Evolutionary conservation across 2,113 vertebrate genomes (phyloP).

Genomic region (Coptodon rendalli): DNA sequence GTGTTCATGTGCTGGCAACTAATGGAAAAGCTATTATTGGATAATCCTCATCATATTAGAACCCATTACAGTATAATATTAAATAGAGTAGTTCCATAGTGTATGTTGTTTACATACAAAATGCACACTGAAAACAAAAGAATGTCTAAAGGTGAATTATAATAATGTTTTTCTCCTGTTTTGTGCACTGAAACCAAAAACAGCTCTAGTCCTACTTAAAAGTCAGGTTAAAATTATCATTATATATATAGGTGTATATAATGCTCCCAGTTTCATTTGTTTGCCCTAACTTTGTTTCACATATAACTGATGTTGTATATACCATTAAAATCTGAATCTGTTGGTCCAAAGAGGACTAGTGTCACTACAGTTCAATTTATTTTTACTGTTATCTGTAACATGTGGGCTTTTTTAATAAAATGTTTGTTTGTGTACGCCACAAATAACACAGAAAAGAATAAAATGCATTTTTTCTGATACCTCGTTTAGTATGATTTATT

Average conservation of each 20-base stretch:
- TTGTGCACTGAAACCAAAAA: neutral
- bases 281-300: neutral
- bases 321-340: neutral
- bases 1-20: neutral
- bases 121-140: neutral
- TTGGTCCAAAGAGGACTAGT: neutral
- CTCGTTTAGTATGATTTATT: neutral
- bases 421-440: neutral
- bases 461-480: neutral
- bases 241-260: neutral
- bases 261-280: neutral
- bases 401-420: fast-evolving
- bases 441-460: neutral
- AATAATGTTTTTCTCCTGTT: neutral
- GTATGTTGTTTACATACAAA: neutral
- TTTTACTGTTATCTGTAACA: neutral
- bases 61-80: neutral
- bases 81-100: neutral
- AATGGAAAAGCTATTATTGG: neutral
- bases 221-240: neutral
- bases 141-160: neutral
- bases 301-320: neutral
- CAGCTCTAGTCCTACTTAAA: neutral
- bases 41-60: neutral
- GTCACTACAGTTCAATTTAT: neutral